Base-by-base conservation (phyloP, 2,113 vertebrate species). In the Pollachius pollachius region DNA sequence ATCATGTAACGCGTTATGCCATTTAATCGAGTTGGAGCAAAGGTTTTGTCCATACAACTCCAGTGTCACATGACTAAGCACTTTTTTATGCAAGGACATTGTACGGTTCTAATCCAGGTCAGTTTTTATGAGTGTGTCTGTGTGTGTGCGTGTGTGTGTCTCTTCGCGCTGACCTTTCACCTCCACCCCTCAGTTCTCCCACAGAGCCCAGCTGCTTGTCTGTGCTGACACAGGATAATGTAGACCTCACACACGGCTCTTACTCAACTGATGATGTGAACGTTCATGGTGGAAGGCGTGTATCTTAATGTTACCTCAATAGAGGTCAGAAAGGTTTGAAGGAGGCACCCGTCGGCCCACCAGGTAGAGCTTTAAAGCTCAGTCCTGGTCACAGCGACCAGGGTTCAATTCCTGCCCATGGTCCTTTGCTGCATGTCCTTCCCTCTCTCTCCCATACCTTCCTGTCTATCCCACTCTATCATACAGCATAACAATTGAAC, bases 171-270 rank as follows among this genome's bases (percentile, higher is more conserved):
- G 19, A 54, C 57, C n/a, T 64, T 15, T 5, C 41, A 17, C 68
- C 60, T n/a, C 37, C 6, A 64, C 34, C 25, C 41, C 15, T 12
- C 41, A 52, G 67, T 71, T 84, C 75, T 70, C 77, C 75, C 77
- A 87, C 71, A 64, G 62, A 82, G 63, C 62, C 75, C 78, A 85
- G 83, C 77, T 86, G 83, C 69, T 60, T 48, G 60, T 27, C 62
- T 67, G 54, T 75, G 74, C 76, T 75, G 77, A 78, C 83, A 74
- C 60, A 41, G 73, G 68, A 37, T 54, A 11, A 13, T 15, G 7
- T 16, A 67, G 64, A 77, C 68, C 80, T 72, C 81, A 79, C 73
- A 84, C 21, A 60, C 27, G 19, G 27, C 12, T 1, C 15, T 15
- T 63, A 13, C 30, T 70, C 69, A 71, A 54, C 75, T 81, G 66